These are phyloP conservation scores for Pseudorhiza aurosa DNA, from an alignment of 30 jellyfish, hydroid and myxozoan species.

Conservation along the genomic window DNA sequence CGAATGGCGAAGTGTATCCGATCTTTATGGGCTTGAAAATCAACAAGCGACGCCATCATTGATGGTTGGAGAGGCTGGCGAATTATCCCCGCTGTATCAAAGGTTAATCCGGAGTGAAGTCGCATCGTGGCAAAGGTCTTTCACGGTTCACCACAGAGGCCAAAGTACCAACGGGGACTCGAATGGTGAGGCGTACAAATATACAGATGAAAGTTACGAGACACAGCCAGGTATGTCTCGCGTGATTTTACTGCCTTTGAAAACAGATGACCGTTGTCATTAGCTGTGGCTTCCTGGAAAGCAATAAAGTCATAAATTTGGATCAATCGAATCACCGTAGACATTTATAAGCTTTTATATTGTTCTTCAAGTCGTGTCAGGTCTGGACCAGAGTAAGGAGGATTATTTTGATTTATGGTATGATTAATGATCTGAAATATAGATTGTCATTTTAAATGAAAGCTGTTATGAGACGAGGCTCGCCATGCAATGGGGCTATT, in stretches of 20 bases:
- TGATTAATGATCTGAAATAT: too few species aligned
- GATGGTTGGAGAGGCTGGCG: neutral
- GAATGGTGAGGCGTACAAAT: neutral
- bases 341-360: constrained; percentile 43
- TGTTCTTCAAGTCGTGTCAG: neutral
- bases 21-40: neutral
- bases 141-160: constrained; percentile 50
- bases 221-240: constrained; percentile 3
- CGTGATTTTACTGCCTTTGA: neutral
- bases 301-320: constrained; percentile 55
- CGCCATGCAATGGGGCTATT: too few species aligned
- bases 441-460: too few species aligned
- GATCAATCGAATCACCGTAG: neutral
- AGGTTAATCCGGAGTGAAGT: constrained; percentile 35
- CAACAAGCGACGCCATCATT: too few species aligned
- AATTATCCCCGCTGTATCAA: constrained; percentile 25
- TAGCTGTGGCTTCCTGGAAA: constrained; percentile 66
- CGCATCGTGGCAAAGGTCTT: constrained; percentile 11
- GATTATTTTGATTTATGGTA: neutral
- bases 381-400: neutral
- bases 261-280: neutral
- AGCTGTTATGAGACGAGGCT: too few species aligned
- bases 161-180: constrained; percentile 1
- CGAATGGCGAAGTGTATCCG: neutral
- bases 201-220: neutral